Conservation (phyloP, 1,140 invertebrate species). For the Papilio polyxenes region DNA sequence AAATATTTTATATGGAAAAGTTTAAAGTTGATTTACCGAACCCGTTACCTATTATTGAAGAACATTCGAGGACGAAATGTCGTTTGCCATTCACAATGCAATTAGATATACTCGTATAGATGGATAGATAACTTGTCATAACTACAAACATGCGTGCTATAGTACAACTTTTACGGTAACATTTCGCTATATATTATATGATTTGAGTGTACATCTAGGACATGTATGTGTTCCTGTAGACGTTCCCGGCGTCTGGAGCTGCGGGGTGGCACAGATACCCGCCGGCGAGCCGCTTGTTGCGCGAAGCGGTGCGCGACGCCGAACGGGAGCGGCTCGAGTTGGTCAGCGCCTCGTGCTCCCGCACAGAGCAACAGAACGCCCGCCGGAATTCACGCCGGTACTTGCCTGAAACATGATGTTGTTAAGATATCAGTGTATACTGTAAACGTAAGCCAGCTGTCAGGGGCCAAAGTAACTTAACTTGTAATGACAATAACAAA, state of each 20-base stretch:
- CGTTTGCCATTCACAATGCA: too few species aligned
- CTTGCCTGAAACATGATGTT: slow-evolving; percentile 79
- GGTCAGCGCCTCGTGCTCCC: slow-evolving; percentile 53
- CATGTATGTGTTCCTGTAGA: background rate
- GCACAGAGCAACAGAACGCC: slow-evolving; percentile 79
- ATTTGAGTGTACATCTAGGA: background rate
- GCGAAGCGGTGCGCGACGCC: slow-evolving; percentile 55
- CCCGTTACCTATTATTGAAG: too few species aligned
- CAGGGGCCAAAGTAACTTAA: too few species aligned
- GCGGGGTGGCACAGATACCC: slow-evolving; percentile 1
- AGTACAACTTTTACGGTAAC: too few species aligned
- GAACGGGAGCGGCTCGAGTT: slow-evolving; percentile 43
- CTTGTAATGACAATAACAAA: too few species aligned
- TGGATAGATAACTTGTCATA: too few species aligned
- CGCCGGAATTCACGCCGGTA: slow-evolving; percentile 84
- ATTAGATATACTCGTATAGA: too few species aligned
- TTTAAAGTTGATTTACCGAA: too few species aligned
- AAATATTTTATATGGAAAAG: too few species aligned
- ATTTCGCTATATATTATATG: too few species aligned
- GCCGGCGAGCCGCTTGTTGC: slow-evolving; percentile 43
- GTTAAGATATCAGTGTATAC: background rate
- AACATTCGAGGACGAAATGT: too few species aligned
- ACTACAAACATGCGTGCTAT: too few species aligned
- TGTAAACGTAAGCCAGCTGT: background rate
- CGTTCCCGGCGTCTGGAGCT: background rate